Base-by-base conservation (phyloP, 2,113 vertebrate genomes). In the Labrus mixtus region DNA sequence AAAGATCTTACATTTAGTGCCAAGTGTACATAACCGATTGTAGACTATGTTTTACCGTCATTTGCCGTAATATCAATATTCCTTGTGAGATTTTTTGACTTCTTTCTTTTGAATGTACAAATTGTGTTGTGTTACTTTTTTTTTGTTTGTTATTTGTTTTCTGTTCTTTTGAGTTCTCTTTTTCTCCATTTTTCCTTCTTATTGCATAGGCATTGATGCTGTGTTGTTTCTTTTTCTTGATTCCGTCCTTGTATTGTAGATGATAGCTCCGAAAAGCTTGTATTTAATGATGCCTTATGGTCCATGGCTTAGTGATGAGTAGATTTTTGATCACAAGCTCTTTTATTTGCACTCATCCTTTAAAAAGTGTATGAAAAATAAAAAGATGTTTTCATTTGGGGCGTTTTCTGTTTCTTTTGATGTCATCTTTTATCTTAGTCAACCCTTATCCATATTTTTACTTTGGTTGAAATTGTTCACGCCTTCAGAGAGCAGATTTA, bases 261-360 rank as follows among this genome's bases (percentile, higher is more conserved):
- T 84, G 88, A 86, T 91, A 91, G 91, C 85, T 87, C 76, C 90
- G 80, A 84, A 84, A 91, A 91, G 93, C 94, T 93, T 94, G 94
- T 95, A 93, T 92, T 94, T 92, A 91, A 91, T 87, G 89, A 93
- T 94, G 93, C 93, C 92, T 92, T 93, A 93, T 93, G 83, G 89
- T 93, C 81, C 90, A 93, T 93, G 92, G 93, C 92, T 95, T 93
- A 89, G 90, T 92, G 92, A 93, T 89, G 86, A 90, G 87, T 92
- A 94, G 84, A 84, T 85, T 93, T 93, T 91, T 90, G 79, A 89
- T 92, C 89, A 92, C 87, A 82, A 91, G 89, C 90, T 93, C 89
- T 92, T 90, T 93, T 91, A 90, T 94, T 95, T 94, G 92, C 94
- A 92, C 89, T 95, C 95, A 94, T 94, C 87, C 87, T 95, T 92